phyloP scores from a whole-genome alignment of 2,797 vertebrate species.

The Ctenopoma kingsleyae region DNA sequence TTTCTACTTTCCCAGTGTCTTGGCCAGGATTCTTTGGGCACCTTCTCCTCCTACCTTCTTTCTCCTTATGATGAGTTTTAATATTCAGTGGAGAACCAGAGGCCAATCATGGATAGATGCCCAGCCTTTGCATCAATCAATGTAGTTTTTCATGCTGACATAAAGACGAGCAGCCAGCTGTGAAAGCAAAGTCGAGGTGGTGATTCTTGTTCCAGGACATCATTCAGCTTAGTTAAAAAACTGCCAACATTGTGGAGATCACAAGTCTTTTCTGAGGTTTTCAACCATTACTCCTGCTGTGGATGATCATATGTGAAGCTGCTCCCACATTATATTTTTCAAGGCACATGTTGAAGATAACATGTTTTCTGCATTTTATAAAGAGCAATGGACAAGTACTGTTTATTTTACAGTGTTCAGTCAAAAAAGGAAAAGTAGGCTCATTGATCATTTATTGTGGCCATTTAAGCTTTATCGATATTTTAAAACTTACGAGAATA shows the following conservation, averaged over 20 bases:
- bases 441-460: background rate
- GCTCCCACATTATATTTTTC: conserved; percentile 39
- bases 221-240: conserved; percentile 52
- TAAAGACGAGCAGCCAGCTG: conserved; percentile 65
- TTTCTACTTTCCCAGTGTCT: conserved; percentile 25
- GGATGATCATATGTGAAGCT: conserved; percentile 38
- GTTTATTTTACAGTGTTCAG: conserved; percentile 26
- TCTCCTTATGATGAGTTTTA: conserved; percentile 38
- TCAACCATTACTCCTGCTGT: conserved; percentile 49
- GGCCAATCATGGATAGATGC: conserved; percentile 48
- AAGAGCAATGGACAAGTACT: background rate
- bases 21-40: conserved; percentile 30
- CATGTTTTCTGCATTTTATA: conserved; percentile 17
- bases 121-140: conserved; percentile 57
- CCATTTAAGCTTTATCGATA: background rate
- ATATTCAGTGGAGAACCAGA: conserved; percentile 50
- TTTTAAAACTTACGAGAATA: background rate
- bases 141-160: conserved; percentile 54
- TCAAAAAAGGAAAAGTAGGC: background rate
- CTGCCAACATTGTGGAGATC: conserved; percentile 49
- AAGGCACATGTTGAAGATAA: background rate
- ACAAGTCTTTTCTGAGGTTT: conserved; percentile 36
- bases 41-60: conserved; percentile 35
- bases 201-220: conserved; percentile 56
- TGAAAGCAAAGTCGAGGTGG: conserved; percentile 39